Conservation (phyloP, 2,113 vertebrate species). For the Octodon degus region DNA sequence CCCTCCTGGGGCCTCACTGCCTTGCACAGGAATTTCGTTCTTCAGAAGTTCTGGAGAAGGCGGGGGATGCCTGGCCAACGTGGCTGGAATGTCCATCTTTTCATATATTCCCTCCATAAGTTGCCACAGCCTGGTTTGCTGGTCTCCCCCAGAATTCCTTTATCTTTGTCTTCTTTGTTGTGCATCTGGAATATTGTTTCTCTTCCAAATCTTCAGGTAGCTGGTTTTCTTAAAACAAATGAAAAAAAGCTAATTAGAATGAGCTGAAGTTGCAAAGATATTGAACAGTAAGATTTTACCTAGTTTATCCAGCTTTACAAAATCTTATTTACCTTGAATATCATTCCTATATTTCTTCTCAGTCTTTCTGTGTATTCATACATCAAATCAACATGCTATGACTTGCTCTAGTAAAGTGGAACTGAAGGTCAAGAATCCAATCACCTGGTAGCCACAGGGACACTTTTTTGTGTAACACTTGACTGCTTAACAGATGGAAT, state of each 20-base stretch:
- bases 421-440: slow-evolving; percentile 79
- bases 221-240: slow-evolving; percentile 33
- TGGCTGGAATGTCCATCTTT: neutral
- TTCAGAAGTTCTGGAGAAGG: neutral
- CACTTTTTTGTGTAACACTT: slow-evolving; percentile 72
- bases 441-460: slow-evolving; percentile 69
- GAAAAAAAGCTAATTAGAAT: slow-evolving; percentile 9
- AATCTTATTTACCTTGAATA: slow-evolving; percentile 70
- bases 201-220: neutral
- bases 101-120: neutral
- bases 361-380: slow-evolving; percentile 58
- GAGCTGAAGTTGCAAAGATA: neutral
- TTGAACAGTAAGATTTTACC: neutral
- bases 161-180: neutral
- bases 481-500: slow-evolving; percentile 81
- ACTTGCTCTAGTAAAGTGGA: slow-evolving; percentile 68
- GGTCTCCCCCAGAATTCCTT: neutral
- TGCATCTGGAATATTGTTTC: neutral
- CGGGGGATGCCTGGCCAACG: neutral
- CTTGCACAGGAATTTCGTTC: neutral
- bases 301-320: slow-evolving; percentile 39
- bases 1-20: neutral
- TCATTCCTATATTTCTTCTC: slow-evolving; percentile 65
- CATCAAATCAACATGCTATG: slow-evolving; percentile 71
- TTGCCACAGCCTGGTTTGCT: neutral